Evolutionary conservation across 2,797 vertebrate species (phyloP).

Genomic region (Threskiornis aethiopicus): DNA sequence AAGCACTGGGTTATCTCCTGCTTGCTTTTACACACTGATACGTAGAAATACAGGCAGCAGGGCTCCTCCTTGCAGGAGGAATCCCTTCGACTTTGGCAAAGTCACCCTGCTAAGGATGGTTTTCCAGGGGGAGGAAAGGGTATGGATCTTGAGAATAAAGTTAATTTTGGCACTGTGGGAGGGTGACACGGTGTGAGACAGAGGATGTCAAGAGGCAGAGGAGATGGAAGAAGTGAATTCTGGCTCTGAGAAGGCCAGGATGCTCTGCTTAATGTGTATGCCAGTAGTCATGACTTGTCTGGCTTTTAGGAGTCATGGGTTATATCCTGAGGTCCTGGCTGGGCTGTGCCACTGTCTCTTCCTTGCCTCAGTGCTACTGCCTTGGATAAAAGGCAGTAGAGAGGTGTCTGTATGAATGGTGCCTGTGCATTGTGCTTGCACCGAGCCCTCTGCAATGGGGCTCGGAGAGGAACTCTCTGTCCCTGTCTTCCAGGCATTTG

Average conservation of each 20-base stretch:
- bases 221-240: background rate
- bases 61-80: background rate
- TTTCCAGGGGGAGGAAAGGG: background rate
- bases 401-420: rapidly evolving
- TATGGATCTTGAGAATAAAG: background rate
- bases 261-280: background rate
- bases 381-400: background rate
- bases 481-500: background rate
- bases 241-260: background rate
- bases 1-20: background rate
- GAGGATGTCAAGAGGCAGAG: background rate
- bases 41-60: background rate
- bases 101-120: background rate
- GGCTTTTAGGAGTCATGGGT: background rate
- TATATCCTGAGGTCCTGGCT: background rate
- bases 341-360: background rate
- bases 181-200: background rate
- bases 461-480: background rate
- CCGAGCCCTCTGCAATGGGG: background rate
- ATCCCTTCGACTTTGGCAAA: background rate
- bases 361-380: background rate
- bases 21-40: background rate
- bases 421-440: rapidly evolving
- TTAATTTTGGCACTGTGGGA: background rate
- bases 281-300: rapidly evolving